Evolutionary conservation across 2,888 invertebrate species (phyloP), one percentile per base, ranked within the genome.

Genomic region (Biston stratarius): DNA sequence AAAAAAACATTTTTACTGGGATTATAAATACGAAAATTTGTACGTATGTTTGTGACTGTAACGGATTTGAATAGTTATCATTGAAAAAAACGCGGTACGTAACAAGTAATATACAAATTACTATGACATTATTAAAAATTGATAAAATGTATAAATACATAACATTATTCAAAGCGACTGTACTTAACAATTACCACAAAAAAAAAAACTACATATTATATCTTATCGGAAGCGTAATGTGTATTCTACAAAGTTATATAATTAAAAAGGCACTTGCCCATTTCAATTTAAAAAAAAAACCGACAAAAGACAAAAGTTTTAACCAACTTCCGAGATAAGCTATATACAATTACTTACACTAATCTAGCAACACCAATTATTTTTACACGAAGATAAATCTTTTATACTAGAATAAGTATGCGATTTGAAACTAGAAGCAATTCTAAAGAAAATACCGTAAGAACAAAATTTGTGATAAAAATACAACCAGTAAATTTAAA

Each of bases 291-390:
- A 47, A 15, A 58, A 58, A 58, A 15, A n/a, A 47, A 24, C 24
- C 38, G 40, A 52, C 45, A 33, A n/a, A 38, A 12, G 24, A 61
- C 48, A 56, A 61, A 33, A 44, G 47, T 36, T 33, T 45, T 12
- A 48, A 49, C 48, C 6, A 42, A 47, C 8, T 51, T n/a, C n/a
- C 6, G 8, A 36, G 34, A 24, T 14, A 15, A 56, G 15, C 47
- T 65, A 61, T 55, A 11, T 58, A 64, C 53, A 64, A 49, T 61
- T 59, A 33, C 14, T 56, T 57, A 61, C 38, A 51, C 53, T 61
- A 53, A 53, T 34, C 74, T 79, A 80, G 73, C 71, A 77, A 80
- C 75, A 77, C 77, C 79, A 77, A 73, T 65, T 51, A 66, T 71
- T 73, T 61, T 70, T 74, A 73, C 63, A 70, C 42, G 34, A 45